Evolutionary conservation across 2,888 invertebrate genomes (phyloP).

Genomic region (Dysmachus trigonus): DNA sequence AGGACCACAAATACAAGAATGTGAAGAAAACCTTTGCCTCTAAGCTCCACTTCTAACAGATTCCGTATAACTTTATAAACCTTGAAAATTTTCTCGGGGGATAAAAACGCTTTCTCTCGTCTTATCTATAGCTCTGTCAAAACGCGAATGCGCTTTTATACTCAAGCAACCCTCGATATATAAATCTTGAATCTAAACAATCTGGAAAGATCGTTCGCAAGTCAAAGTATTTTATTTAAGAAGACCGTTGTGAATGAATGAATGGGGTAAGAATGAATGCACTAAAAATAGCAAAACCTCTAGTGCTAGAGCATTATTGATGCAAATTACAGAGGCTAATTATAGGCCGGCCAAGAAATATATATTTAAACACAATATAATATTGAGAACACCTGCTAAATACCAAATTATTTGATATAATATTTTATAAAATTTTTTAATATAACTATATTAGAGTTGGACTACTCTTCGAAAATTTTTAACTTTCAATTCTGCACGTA

Average conservation of each 20-base stretch:
- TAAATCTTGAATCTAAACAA: not conserved
- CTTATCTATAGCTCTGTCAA: not conserved
- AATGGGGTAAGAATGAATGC: not conserved
- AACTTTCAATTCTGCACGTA: no score
- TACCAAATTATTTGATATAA: not conserved
- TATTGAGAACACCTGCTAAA: not conserved
- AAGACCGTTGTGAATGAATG: not conserved
- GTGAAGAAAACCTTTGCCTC: slow-evolving; percentile 62
- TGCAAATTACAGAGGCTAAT: not conserved
- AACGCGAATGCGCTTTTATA: not conserved
- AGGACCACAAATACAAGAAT: slow-evolving; percentile 61
- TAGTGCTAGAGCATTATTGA: not conserved
- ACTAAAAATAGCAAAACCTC: not conserved
- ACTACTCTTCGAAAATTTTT: no score
- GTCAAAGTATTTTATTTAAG: not conserved
- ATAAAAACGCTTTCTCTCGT: not conserved
- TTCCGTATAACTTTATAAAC: not conserved
- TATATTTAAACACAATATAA: not conserved
- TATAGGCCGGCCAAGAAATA: not conserved
- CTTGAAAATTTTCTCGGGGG: not conserved
- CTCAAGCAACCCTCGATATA: not conserved
- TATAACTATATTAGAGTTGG: not conserved
- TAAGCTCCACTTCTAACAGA: slow-evolving; percentile 46
- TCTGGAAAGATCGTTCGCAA: not conserved
- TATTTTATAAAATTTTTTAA: not conserved